Conservation (phyloP, 1,140 invertebrate genomes). For the Dolichoris vasculosae region DNA sequence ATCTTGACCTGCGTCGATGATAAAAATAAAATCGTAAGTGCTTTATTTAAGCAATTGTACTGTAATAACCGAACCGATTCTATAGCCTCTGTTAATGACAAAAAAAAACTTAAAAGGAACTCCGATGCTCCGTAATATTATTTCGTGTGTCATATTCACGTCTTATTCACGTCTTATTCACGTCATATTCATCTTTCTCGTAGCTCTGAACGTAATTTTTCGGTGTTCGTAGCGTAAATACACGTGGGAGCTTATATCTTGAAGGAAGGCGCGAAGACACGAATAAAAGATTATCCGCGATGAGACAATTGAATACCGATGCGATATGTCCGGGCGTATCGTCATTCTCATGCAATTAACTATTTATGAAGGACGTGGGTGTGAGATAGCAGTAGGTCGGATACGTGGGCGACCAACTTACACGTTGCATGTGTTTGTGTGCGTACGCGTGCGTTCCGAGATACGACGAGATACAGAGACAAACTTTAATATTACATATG, state of each 20-base stretch:
- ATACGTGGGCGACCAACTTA: slow-evolving; percentile 19
- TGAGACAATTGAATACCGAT: neutral
- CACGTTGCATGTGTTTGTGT: neutral
- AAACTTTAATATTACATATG: neutral
- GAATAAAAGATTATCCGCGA: neutral
- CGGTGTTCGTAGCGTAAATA: too few species aligned
- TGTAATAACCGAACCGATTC: too few species aligned
- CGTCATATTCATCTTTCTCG: neutral
- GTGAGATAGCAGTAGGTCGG: slow-evolving; percentile 65
- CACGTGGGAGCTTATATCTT: neutral
- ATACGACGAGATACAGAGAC: neutral
- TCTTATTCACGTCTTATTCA: neutral
- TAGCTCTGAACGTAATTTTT: neutral
- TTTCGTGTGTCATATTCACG: neutral
- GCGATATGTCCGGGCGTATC: slow-evolving; percentile 51
- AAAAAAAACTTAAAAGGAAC: too few species aligned
- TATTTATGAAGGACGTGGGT: slow-evolving; percentile 66
- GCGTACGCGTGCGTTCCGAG: neutral
- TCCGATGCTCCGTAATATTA: neutral
- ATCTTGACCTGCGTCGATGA: too few species aligned
- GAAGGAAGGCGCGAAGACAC: neutral
- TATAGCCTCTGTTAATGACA: too few species aligned
- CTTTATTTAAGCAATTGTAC: too few species aligned
- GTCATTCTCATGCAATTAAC: slow-evolving; percentile 64
- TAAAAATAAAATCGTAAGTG: too few species aligned